Conservation (phyloP, 1,140 invertebrate species). For the Stegodyphus dumicola region DNA sequence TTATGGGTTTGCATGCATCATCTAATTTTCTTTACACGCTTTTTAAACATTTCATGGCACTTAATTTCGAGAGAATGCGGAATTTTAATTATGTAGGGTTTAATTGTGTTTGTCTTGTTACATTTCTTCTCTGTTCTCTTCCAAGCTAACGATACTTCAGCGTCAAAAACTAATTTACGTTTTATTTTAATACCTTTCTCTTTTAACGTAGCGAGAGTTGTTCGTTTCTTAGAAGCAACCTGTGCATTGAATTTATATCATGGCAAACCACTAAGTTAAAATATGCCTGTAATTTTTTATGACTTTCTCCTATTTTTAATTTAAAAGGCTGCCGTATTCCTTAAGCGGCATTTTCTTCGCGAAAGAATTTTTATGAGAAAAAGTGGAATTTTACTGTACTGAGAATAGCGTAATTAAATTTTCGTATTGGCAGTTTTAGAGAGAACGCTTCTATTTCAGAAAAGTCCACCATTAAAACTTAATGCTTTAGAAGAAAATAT, state of each 20-base stretch:
- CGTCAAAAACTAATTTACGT: conserved; percentile 30
- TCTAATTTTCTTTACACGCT: background rate
- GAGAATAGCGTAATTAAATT: too few relatives aligned
- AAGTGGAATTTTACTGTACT: too few relatives aligned
- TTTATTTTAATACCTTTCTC: conserved; percentile 16
- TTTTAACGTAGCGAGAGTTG: background rate
- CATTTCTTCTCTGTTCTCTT: background rate
- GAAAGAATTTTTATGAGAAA: too few relatives aligned
- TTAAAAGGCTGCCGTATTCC: background rate
- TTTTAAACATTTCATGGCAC: background rate
- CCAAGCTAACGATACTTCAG: too few relatives aligned
- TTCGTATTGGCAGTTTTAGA: too few relatives aligned
- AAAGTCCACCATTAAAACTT: too few relatives aligned
- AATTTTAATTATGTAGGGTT: conserved; percentile 20
- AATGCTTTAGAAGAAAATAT: too few relatives aligned
- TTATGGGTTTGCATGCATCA: background rate
- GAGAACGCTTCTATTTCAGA: too few relatives aligned
- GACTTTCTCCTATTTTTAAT: conserved; percentile 17
- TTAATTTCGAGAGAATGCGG: conserved; percentile 7
- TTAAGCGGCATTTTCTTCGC: background rate
- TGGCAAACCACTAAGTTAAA: conserved; percentile 8
- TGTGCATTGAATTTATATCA: conserved; percentile 20
- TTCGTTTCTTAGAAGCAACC: conserved; percentile 12
- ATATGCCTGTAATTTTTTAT: conserved; percentile 8
- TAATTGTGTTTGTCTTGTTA: background rate